Percentiles rank a stretch among this genome's conserved stretches.
phyloP scores from a whole-genome alignment of 1,140 invertebrate species.

The Drosophila teissieri region DNA sequence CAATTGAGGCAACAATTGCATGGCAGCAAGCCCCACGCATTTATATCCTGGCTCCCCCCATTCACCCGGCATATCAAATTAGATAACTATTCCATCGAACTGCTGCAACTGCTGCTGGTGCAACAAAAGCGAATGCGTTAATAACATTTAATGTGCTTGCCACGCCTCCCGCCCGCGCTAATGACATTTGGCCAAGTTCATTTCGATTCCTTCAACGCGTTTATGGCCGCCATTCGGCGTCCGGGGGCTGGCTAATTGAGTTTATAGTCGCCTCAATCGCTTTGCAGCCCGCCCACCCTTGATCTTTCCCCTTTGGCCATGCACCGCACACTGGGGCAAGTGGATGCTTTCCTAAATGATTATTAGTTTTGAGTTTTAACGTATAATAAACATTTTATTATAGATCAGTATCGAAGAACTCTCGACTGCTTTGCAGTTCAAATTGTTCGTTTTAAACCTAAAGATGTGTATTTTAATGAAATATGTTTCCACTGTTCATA shows the following conservation, averaged over 20 bases:
- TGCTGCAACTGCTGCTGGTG: conserved; percentile 26
- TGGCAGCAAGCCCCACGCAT: not conserved
- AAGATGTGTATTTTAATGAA: too few species aligned
- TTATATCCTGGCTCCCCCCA: not conserved
- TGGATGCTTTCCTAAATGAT: not conserved
- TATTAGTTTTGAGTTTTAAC: not conserved
- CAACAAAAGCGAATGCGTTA: conserved; percentile 64
- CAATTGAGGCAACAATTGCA: conserved; percentile 49
- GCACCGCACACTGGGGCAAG: conserved; percentile 2
- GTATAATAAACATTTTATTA: too few species aligned
- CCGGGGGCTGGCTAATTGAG: conserved; percentile 64
- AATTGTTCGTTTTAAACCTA: too few species aligned
- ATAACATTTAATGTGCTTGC: conserved; percentile 76
- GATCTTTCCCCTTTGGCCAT: not conserved
- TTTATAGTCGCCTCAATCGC: conserved; percentile 68
- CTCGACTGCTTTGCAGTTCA: too few species aligned
- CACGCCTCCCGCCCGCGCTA: conserved; percentile 17
- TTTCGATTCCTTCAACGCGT: conserved; percentile 72
- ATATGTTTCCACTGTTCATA: not conserved
- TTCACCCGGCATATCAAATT: conserved; percentile 57
- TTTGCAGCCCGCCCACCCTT: conserved; percentile 1
- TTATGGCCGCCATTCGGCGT: conserved; percentile 49
- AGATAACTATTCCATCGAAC: conserved; percentile 77
- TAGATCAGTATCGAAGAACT: too few species aligned
- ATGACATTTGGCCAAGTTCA: conserved; percentile 65